These are phyloP conservation scores for Drosophila tropicalis DNA, from an alignment of 1,140 invertebrate species.

Conservation along the genomic window DNA sequence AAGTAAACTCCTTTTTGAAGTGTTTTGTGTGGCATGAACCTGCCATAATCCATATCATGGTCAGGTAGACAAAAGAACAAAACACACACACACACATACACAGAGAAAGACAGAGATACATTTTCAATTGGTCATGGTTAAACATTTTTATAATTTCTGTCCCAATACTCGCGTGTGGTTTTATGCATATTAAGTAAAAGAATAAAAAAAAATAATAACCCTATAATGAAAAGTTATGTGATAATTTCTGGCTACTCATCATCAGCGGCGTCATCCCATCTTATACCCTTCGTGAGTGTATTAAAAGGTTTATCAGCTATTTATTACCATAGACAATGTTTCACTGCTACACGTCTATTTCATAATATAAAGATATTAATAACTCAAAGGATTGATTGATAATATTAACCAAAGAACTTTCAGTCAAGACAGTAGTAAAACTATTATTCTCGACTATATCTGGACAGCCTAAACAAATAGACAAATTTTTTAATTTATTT, in stretches of 20 bases:
- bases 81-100: not conserved
- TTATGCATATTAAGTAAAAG: slow-evolving; percentile 14
- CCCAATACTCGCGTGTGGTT: not conserved
- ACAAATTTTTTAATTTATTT: too few species aligned
- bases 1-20: slow-evolving; percentile 14
- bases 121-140: slow-evolving; percentile 18
- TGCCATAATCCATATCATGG: slow-evolving; percentile 12
- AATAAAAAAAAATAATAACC: slow-evolving; percentile 9
- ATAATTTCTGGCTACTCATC: slow-evolving; percentile 22
- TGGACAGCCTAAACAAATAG: too few species aligned
- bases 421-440: too few species aligned
- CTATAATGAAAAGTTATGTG: slow-evolving; percentile 21
- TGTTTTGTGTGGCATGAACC: slow-evolving; percentile 7
- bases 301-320: not conserved
- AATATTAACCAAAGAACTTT: too few species aligned
- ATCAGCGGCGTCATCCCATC: slow-evolving; percentile 10
- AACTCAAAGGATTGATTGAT: too few species aligned
- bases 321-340: too few species aligned
- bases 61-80: slow-evolving; percentile 10
- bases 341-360: too few species aligned
- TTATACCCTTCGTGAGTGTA: not conserved
- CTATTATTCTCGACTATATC: too few species aligned
- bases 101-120: not conserved
- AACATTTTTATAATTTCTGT: slow-evolving; percentile 14
- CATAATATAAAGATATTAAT: too few species aligned